phyloP scores from a whole-genome alignment of 64 coral and sea anemone genomes.

The Montipora foliosa region DNA sequence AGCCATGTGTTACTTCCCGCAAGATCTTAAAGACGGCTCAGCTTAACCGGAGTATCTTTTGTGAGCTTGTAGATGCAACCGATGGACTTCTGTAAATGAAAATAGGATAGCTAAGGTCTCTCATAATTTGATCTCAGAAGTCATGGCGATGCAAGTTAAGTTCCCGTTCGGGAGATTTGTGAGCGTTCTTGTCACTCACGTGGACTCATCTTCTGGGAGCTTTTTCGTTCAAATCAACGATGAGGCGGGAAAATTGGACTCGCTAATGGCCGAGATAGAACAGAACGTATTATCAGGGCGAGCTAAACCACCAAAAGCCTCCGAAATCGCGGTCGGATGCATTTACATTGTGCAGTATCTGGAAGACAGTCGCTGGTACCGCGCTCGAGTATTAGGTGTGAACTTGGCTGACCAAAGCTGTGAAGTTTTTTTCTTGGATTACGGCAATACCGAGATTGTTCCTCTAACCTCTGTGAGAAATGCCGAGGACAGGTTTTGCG shows the following conservation, averaged over 20 bases:
- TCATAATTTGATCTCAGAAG: not conserved
- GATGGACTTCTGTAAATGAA: not conserved
- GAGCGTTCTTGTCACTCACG: slow-evolving; percentile 86
- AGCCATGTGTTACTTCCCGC: not conserved
- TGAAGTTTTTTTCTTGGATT: slow-evolving; percentile 95
- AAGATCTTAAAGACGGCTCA: not conserved
- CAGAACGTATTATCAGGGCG: slow-evolving; percentile 50
- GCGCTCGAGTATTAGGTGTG: slow-evolving; percentile 77
- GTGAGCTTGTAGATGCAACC: not conserved
- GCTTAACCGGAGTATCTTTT: not conserved
- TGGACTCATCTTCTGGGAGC: slow-evolving; percentile 66
- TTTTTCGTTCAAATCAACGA: slow-evolving; percentile 94
- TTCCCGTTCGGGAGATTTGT: slow-evolving; percentile 91
- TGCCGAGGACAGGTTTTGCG: slow-evolving; percentile 63
- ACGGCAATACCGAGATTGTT: slow-evolving; percentile 91
- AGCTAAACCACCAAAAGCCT: slow-evolving; percentile 18
- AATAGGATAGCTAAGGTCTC: not conserved
- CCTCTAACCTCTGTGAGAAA: slow-evolving; percentile 58
- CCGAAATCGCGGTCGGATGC: slow-evolving; percentile 67
- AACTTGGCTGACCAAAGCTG: slow-evolving; percentile 30
- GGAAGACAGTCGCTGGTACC: slow-evolving; percentile 87
- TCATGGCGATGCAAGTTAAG: slow-evolving; percentile 77
- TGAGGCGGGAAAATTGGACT: slow-evolving; percentile 81
- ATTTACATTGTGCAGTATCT: slow-evolving; percentile 87
- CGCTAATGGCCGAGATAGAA: slow-evolving; percentile 92